Base-by-base conservation (phyloP, 2,797 vertebrate species). In the Arnoldichthys spilopterus region DNA sequence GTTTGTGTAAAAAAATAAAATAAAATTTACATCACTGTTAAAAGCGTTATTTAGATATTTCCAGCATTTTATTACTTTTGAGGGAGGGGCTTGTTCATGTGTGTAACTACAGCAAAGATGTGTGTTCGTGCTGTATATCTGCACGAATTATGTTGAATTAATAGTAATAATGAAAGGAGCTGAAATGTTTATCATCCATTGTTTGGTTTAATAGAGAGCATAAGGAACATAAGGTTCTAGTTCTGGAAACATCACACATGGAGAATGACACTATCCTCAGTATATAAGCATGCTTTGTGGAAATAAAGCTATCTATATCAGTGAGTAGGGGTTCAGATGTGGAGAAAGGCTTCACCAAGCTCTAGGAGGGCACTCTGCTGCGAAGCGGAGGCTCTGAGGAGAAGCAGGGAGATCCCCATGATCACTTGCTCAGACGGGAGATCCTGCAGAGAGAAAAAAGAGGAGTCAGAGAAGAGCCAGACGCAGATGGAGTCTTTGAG, bases 311-410 rank as follows among this genome's bases (percentile, higher is more conserved):
- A 77, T 64, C 53, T 40, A 18, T 79, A 59, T 72, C n/a, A 77
- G 72, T 66, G 43, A 53, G 43, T 15, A 47, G 40, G 67, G 4
- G 43, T 59, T 67, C 24, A 62, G 34, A 58, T 18, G 59, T 28
- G 20, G 34, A 79, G 75, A 73, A 40, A 26, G 59, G 59, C 15
- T 87, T 92, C 95, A 99, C 97, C 96, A 62, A 99, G 91, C 81
- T 85, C 93, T 78, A 99, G 92, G 61, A 98, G 81, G 71, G 90
- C 77, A 18, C 92, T 96, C 80, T 98, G 96, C 79, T 98, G 97
- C 77, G 92, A 90, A 83, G 93, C 88, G 18, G 97, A 94, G 68
- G 94, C 89, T 64, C 95, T 94, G 0, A 96, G 86, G 72, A 98
- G 89, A 15, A 99, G 91, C 83, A 96, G 86, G 0, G 94, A 92